Evolutionary conservation across 2,113 vertebrate species (phyloP).

Genomic region (Neodon shergylaensis): DNA sequence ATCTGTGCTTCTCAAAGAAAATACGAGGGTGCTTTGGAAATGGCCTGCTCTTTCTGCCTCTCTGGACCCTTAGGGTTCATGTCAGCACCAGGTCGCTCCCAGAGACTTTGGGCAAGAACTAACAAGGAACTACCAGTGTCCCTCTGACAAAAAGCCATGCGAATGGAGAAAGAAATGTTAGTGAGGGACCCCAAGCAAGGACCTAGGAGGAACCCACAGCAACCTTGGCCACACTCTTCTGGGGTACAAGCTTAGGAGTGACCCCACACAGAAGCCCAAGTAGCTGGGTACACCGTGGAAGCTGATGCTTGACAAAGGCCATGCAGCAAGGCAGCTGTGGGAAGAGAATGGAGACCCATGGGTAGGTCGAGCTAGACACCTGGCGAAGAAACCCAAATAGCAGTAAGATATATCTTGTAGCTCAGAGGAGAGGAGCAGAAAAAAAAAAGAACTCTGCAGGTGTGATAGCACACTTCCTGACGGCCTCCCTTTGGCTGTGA

Average conservation of each 20-base stretch:
- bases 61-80: accelerated
- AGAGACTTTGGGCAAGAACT: neutral
- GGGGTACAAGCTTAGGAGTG: neutral
- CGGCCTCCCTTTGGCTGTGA: no score
- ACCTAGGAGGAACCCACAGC: accelerated
- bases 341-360: neutral
- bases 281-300: accelerated
- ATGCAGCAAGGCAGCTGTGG: neutral
- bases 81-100: neutral
- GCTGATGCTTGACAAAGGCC: no score
- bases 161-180: neutral
- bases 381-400: neutral
- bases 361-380: neutral
- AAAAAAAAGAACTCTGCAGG: no score
- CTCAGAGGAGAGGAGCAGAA: neutral
- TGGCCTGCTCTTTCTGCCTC: neutral
- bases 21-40: neutral
- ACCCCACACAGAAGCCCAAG: no score
- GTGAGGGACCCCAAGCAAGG: neutral
- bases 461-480: neutral
- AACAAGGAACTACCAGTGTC: neutral
- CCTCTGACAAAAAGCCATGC: neutral
- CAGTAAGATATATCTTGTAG: neutral
- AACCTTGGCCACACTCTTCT: neutral
- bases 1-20: accelerated